These are phyloP conservation scores for Pelmatolapia mariae DNA, from an alignment of 2,113 vertebrate genomes.

Conservation along the genomic window DNA sequence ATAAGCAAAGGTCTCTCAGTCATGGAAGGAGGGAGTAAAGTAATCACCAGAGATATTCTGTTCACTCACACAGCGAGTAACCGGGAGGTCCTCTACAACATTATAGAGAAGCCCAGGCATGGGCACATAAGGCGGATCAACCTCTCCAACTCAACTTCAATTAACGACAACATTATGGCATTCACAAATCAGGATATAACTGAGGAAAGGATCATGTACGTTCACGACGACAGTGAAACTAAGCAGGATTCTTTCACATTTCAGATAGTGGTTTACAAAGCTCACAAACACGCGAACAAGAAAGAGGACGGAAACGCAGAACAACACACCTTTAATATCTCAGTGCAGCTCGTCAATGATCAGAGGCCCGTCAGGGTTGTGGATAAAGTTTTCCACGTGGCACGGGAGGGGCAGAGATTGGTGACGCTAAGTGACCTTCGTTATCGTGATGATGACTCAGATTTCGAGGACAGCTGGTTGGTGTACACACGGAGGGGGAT, in stretches of 20 bases:
- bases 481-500: constrained; percentile 82
- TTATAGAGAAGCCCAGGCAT: constrained; percentile 72
- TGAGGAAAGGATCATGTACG: constrained; percentile 74
- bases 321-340: constrained; percentile 75
- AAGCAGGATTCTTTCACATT: constrained; percentile 74
- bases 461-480: constrained; percentile 82
- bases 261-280: constrained; percentile 48
- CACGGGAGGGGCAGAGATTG: constrained; percentile 74
- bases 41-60: constrained; percentile 76
- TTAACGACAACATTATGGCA: constrained; percentile 54
- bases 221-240: constrained; percentile 86
- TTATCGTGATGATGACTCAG: constrained; percentile 80
- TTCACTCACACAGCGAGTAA: constrained; percentile 71
- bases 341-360: constrained; percentile 82
- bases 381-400: constrained; percentile 80
- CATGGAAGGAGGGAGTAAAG: constrained; percentile 79
- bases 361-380: constrained; percentile 80
- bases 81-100: constrained; percentile 68
- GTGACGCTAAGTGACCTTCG: constrained; percentile 79
- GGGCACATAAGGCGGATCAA: constrained; percentile 73
- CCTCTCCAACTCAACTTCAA: constrained; percentile 64
- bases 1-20: constrained; percentile 79
- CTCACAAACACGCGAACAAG: constrained; percentile 10
- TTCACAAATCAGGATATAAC: constrained; percentile 81
- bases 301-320: constrained; percentile 27